phyloP scores from a whole-genome alignment of 1,140 invertebrate species.

The Megalonaias nervosa region DNA sequence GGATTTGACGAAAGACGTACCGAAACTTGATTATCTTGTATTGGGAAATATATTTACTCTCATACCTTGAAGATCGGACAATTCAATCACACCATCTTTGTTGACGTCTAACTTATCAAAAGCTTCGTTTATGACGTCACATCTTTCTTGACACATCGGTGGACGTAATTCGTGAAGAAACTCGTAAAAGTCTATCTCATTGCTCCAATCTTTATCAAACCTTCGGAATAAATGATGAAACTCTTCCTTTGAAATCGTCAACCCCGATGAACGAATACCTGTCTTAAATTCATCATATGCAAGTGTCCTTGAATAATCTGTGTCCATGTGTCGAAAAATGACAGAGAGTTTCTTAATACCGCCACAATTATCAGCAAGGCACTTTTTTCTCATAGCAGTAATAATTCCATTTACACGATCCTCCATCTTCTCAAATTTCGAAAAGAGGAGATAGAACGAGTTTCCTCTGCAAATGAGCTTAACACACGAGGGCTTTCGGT shows the following conservation, averaged over 20 bases:
- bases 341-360: constrained; percentile 38
- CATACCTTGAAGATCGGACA: constrained; percentile 83
- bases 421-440: too few species aligned
- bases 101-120: constrained; percentile 91
- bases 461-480: too few species aligned
- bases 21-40: neutral
- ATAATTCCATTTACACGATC: too few species aligned
- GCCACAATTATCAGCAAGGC: constrained; percentile 18
- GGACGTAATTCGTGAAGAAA: constrained; percentile 75
- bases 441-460: too few species aligned
- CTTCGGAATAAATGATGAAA: constrained; percentile 50
- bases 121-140: constrained; percentile 84
- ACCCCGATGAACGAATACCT: constrained; percentile 49
- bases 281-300: constrained; percentile 33
- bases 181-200: constrained; percentile 61
- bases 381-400: neutral
- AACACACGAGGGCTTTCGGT: too few species aligned
- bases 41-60: neutral
- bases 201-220: constrained; percentile 55
- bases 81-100: constrained; percentile 86
- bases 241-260: constrained; percentile 45
- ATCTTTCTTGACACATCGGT: constrained; percentile 83
- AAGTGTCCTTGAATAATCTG: constrained; percentile 34
- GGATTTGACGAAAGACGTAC: too few species aligned
- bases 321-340: constrained; percentile 43